Evolutionary conservation across 2,113 vertebrate species (phyloP).

Genomic region (Acanthisitta chloris): DNA sequence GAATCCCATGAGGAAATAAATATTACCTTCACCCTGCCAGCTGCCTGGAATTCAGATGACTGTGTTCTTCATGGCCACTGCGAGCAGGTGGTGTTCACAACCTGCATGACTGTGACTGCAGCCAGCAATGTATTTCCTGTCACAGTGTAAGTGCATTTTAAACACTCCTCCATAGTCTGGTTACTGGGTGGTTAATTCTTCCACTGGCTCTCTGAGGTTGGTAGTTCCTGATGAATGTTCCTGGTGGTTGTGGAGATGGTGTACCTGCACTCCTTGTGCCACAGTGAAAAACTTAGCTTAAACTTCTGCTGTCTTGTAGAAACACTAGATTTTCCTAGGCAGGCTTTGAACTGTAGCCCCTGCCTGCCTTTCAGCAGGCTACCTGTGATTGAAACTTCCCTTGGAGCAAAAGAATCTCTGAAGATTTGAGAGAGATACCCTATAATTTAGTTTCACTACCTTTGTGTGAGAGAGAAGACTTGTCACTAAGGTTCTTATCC

Average conservation of each 20-base stretch:
- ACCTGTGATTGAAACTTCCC: not conserved
- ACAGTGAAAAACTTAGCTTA: fast-evolving
- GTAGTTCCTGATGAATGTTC: not conserved
- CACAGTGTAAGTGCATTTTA: conserved; percentile 85
- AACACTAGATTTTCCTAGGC: not conserved
- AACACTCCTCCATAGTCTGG: not conserved
- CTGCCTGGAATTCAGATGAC: conserved; percentile 93
- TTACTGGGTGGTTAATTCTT: not conserved
- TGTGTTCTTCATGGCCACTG: conserved; percentile 93
- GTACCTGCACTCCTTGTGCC: not conserved
- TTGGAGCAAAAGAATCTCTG: not conserved
- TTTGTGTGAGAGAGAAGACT: not conserved
- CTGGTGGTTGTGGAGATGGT: fast-evolving
- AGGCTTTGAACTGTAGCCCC: not conserved
- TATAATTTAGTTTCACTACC: not conserved
- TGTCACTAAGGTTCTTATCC: not conserved
- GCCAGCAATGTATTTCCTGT: conserved; percentile 88
- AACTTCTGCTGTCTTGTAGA: not conserved
- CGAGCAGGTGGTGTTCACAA: conserved; percentile 93
- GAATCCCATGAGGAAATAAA: conserved; percentile 96
- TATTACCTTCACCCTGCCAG: conserved; percentile 92
- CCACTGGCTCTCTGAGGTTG: not conserved
- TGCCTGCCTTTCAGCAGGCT: not conserved
- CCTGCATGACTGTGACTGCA: conserved; percentile 94
- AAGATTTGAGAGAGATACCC: not conserved